Evolutionary conservation across 1,140 invertebrate species (phyloP).

Genomic region (Lethocerus indicus): DNA sequence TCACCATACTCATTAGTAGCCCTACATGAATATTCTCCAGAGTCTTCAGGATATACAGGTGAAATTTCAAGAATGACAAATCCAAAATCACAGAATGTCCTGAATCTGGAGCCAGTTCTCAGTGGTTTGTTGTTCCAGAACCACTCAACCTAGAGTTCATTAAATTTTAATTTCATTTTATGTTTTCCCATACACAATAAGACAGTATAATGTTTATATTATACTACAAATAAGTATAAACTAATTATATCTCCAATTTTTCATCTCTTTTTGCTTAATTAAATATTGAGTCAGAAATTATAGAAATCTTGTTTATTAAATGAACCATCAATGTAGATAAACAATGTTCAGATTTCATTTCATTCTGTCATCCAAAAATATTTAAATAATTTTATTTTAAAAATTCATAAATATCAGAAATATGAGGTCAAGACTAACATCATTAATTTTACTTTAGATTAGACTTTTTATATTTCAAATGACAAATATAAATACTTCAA

Average conservation of each 20-base stretch:
- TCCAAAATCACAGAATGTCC: constrained; percentile 89
- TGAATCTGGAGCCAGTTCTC: constrained; percentile 74
- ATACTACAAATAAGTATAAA: too few species aligned
- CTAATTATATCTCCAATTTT: too few species aligned
- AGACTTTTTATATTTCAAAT: not conserved
- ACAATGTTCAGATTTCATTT: too few species aligned
- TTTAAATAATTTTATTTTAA: not conserved
- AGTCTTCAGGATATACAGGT: constrained; percentile 86
- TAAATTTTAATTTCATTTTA: too few species aligned
- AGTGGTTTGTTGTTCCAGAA: constrained; percentile 86
- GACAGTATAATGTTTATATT: too few species aligned
- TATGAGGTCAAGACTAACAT: not conserved
- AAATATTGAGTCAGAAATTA: too few species aligned
- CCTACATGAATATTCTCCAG: constrained; percentile 82
- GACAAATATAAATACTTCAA: too few species aligned
- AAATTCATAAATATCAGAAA: not conserved
- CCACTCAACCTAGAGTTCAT: constrained; percentile 59
- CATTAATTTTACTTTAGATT: not conserved
- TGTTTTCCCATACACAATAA: too few species aligned
- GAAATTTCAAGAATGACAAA: constrained; percentile 89
- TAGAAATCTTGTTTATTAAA: too few species aligned
- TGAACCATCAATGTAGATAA: too few species aligned
- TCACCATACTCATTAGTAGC: constrained; percentile 82
- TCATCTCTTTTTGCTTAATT: too few species aligned
- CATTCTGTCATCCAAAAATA: too few species aligned